Evolutionary conservation across 23 tunicate species (phyloP), one percentile per base, ranked within the genome.

Genomic region (Halocynthia roretzi): DNA sequence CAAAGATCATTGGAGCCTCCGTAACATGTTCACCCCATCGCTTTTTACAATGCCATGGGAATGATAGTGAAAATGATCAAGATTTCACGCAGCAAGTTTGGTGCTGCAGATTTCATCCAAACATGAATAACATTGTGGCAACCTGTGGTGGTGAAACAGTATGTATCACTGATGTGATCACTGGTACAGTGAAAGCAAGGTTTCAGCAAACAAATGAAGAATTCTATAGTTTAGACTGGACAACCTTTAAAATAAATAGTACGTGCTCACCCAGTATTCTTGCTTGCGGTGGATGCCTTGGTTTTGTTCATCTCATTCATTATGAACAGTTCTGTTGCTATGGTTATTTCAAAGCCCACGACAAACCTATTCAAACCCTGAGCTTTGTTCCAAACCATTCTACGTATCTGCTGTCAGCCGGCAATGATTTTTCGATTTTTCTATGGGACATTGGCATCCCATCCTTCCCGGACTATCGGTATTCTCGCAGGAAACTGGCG

Each of bases 81-180:
- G 88, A 90, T 76, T 90, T 84, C 61, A 14, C 80, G 10, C 80
- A 83, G 23, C 97, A 90, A 72, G 80, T 90, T 20, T 90, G 97
- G 97, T 84, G 86, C 60, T 90, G 97, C 66, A 64, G 31, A 65
- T 90, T 90, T 77, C 82, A 84, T 49, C 97, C 97, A 10, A 64
- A 81, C 31, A 21, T 57, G 49, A 55, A 77, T 7, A 81, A 90
- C 31, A 80, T 62, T 11, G 89, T 88, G 75, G 99, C 95, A 21
- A 84, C 99, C 8, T 88, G 99, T 82, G 99, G 99, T 7, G 95
- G 99, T 7, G 86, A 84, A n/a, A 72, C 72, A 57, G 91, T 94
- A 6, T 84, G 91, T 71, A 6, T 94, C 50, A 84, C 78, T 65
- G 82, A 94, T 48, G 87, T 80, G 58, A 83, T 84, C n/a, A 77